A percentile compares a stretch with the other conserved stretches of the same genome.
Evolutionary conservation across 2,888 invertebrate genomes (phyloP).

Genomic region (Xestia c-nigrum): DNA sequence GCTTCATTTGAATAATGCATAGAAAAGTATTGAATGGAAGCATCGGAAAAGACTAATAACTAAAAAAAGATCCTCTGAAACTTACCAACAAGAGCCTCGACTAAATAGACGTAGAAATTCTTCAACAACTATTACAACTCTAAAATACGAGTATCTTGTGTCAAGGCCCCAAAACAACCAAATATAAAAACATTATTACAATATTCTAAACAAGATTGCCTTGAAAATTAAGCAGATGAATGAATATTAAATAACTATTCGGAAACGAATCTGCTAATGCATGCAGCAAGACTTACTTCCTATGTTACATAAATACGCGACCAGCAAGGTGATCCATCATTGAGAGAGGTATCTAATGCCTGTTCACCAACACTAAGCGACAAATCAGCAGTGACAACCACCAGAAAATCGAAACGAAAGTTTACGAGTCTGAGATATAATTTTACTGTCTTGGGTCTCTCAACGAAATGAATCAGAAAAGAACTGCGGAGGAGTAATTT

Average conservation of each 20-base stretch:
- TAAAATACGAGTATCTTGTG: constrained; percentile 6
- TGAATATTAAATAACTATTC: not conserved
- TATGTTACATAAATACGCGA: not conserved
- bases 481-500: not conserved
- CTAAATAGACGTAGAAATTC: constrained; percentile 5
- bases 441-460: not conserved
- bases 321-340: not conserved
- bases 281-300: constrained; percentile 4
- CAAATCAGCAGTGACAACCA: not conserved
- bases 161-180: constrained; percentile 1
- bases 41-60: not conserved
- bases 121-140: constrained; percentile 16
- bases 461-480: not conserved
- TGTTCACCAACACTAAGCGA: not conserved
- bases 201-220: constrained; percentile 32
- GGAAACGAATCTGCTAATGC: constrained; percentile 1
- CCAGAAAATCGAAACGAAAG: not conserved
- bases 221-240: constrained; percentile 26
- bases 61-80: not conserved
- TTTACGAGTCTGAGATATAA: not conserved
- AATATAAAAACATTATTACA: constrained; percentile 24
- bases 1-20: not conserved
- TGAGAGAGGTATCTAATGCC: not conserved
- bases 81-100: constrained; percentile 20
- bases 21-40: not conserved